A percentile compares a stretch with the other conserved stretches of the same genome.
phyloP scores from a whole-genome alignment of 2,888 invertebrate species.

The Fabriciana adippe region DNA sequence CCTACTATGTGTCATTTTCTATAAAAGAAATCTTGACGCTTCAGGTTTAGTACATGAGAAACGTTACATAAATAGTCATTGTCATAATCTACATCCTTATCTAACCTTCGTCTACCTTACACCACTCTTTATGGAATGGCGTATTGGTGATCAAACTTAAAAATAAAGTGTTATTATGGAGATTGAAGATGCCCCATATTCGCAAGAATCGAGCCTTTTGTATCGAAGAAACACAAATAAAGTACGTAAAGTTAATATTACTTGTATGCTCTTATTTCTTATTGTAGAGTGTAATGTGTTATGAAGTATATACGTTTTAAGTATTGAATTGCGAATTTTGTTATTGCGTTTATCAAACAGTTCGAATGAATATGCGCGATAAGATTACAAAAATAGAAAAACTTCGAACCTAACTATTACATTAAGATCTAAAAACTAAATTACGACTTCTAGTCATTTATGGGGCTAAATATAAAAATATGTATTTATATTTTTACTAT shows the following conservation, averaged over 20 bases:
- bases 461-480: too few species aligned
- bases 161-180: constrained; percentile 31
- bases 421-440: too few species aligned
- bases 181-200: constrained; percentile 27
- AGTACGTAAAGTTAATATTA: neutral
- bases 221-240: neutral
- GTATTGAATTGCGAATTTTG: too few species aligned
- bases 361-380: too few species aligned
- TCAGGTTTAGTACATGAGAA: constrained; percentile 15
- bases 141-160: constrained; percentile 23
- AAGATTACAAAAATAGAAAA: too few species aligned
- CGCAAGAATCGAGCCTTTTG: constrained; percentile 30
- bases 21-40: constrained; percentile 25
- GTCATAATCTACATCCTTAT: constrained; percentile 3
- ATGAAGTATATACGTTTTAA: too few species aligned
- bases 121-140: constrained; percentile 34
- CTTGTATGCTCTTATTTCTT: too few species aligned
- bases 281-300: too few species aligned
- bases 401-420: too few species aligned
- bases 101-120: constrained; percentile 12
- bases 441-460: too few species aligned
- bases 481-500: too few species aligned
- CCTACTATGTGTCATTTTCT: constrained; percentile 29
- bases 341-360: too few species aligned
- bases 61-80: constrained; percentile 14